A percentile compares a stretch with the other conserved stretches of the same genome.
Conservation (phyloP, 2,113 vertebrate genomes). For the Pantherophis guttatus region DNA sequence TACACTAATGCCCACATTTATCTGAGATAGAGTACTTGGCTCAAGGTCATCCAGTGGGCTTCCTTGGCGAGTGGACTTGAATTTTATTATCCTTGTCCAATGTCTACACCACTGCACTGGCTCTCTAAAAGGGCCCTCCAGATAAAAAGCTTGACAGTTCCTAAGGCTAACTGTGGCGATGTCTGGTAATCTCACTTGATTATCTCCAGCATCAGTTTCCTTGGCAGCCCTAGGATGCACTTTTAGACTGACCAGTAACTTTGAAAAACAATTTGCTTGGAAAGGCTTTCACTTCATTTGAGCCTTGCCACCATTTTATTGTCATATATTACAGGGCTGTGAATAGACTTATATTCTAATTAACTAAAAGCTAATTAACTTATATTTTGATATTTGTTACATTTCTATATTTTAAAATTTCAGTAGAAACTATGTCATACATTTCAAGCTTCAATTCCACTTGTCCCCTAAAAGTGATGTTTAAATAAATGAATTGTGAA, state of each 20-base stretch:
- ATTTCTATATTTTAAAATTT: not conserved
- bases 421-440: not conserved
- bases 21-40: not conserved
- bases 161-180: not conserved
- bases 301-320: not conserved
- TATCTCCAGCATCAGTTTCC: not conserved
- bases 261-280: not conserved
- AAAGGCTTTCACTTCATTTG: not conserved
- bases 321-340: not conserved
- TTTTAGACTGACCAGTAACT: not conserved
- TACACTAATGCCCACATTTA: not conserved
- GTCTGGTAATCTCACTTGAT: not conserved
- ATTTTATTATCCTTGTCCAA: not conserved
- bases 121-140: not conserved
- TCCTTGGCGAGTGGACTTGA: not conserved
- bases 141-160: not conserved
- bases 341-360: not conserved
- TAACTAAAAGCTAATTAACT: not conserved
- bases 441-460: not conserved
- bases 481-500: not conserved
- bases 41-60: not conserved
- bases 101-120: not conserved
- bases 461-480: not conserved
- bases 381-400: not conserved
- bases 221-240: not conserved